Evolutionary conservation across 2,888 invertebrate genomes (phyloP).

Genomic region (Melieria picta): DNA sequence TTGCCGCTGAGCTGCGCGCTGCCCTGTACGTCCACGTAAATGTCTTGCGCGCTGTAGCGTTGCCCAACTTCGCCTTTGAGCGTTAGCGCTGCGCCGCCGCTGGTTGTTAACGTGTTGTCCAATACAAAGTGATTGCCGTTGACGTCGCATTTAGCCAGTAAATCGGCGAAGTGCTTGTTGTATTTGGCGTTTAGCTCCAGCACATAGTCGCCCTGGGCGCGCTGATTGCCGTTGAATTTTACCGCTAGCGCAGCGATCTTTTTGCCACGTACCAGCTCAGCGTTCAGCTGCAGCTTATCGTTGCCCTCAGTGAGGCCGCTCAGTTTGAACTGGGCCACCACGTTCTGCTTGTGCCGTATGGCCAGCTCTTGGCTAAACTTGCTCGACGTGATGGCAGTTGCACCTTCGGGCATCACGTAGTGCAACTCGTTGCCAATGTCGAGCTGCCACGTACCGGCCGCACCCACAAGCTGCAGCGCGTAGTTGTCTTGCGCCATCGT

Average conservation of each 20-base stretch:
- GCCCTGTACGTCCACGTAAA: slow-evolving; percentile 59
- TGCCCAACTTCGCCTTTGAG: slow-evolving; percentile 60
- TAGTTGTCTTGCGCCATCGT: slow-evolving; percentile 42
- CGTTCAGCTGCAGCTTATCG: slow-evolving; percentile 66
- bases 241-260: slow-evolving; percentile 69
- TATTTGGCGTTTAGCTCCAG: slow-evolving; percentile 71
- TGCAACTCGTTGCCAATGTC: slow-evolving; percentile 42
- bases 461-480: slow-evolving; percentile 45
- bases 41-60: slow-evolving; percentile 54
- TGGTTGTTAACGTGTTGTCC: slow-evolving; percentile 56
- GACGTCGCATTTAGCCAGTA: slow-evolving; percentile 56
- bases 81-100: slow-evolving; percentile 58
- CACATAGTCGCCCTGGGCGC: slow-evolving; percentile 66
- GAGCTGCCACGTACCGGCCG: slow-evolving; percentile 46
- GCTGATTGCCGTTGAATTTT: slow-evolving; percentile 65
- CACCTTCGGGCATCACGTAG: slow-evolving; percentile 43
- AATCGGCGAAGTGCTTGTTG: slow-evolving; percentile 57
- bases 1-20: slow-evolving; percentile 51
- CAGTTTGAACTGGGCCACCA: slow-evolving; percentile 57
- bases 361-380: slow-evolving; percentile 47
- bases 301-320: slow-evolving; percentile 64
- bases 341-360: slow-evolving; percentile 46
- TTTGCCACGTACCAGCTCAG: slow-evolving; percentile 71
- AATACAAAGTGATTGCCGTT: slow-evolving; percentile 59
- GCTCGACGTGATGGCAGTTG: slow-evolving; percentile 39